Evolutionary conservation across 2,797 vertebrate genomes (phyloP).

Genomic region (Notoglanidium macrostoma): DNA sequence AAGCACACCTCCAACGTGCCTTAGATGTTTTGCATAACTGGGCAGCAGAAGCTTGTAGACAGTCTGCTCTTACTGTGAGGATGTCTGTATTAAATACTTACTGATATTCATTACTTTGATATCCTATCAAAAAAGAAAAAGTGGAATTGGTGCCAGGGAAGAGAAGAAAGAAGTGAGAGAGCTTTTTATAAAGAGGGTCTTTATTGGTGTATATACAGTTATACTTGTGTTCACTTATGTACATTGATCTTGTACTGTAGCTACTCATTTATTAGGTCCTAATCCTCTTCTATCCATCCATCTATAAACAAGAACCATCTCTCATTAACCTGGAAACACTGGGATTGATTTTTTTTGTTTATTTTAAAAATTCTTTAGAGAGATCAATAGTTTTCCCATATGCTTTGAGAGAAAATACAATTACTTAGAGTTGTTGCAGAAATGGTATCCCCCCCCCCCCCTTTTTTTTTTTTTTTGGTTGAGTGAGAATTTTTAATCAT

Average conservation of each 20-base stretch:
- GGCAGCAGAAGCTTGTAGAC: conserved; percentile 10
- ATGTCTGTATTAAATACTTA: background rate
- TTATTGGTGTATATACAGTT: background rate
- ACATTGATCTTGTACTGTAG: background rate
- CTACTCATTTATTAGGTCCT: background rate
- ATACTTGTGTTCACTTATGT: background rate
- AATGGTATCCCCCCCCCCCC: no score
- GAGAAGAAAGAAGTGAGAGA: background rate
- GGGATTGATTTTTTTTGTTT: background rate
- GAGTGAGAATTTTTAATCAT: background rate
- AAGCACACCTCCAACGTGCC: background rate
- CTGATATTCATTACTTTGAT: background rate
- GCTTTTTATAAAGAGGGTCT: background rate
- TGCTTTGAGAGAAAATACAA: background rate
- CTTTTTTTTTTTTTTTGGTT: background rate
- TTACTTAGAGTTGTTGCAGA: background rate
- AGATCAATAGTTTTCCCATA: background rate
- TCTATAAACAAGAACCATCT: background rate
- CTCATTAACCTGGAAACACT: background rate
- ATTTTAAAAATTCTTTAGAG: background rate
- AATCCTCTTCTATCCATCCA: background rate
- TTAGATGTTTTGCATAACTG: background rate
- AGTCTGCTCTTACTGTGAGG: background rate
- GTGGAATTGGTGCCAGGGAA: background rate
- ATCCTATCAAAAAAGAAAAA: background rate